Percentiles rank a stretch among this genome's conserved stretches.
These are phyloP conservation scores for Marmota flaviventris DNA, from an alignment of 2,113 vertebrate genomes.

Conservation along the genomic window DNA sequence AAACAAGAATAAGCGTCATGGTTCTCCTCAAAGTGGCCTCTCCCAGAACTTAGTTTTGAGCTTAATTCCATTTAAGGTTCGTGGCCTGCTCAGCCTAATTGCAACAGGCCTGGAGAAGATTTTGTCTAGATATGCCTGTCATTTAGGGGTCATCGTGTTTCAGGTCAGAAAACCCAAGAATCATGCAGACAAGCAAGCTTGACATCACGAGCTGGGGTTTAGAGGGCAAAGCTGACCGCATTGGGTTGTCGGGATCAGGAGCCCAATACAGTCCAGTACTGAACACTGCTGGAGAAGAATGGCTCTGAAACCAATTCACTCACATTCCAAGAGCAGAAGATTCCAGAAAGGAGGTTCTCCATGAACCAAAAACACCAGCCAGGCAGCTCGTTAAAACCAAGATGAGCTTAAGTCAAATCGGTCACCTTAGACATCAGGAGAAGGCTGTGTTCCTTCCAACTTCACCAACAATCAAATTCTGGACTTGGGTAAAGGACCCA, in stretches of 20 bases:
- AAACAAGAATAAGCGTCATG: too few species aligned
- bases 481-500: too few species aligned
- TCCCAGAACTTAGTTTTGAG: neutral
- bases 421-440: too few species aligned
- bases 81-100: neutral
- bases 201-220: neutral
- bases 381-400: neutral
- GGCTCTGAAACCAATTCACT: neutral
- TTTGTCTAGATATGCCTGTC: neutral
- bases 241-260: neutral
- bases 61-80: neutral
- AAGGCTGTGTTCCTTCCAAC: too few species aligned
- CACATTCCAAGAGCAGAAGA: constrained; percentile 61
- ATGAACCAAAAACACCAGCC: neutral
- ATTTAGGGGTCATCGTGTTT: neutral
- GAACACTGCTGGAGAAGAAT: too few species aligned
- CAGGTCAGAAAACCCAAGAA: neutral
- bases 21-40: neutral
- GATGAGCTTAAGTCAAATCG: neutral
- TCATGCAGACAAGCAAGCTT: too few species aligned
- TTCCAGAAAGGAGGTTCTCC: constrained; percentile 43
- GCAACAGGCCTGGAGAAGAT: neutral
- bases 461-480: too few species aligned
- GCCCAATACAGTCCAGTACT: too few species aligned
- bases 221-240: fast-evolving